Base-by-base conservation (phyloP, 2,888 invertebrate species). In the Bimastos eiseni region DNA sequence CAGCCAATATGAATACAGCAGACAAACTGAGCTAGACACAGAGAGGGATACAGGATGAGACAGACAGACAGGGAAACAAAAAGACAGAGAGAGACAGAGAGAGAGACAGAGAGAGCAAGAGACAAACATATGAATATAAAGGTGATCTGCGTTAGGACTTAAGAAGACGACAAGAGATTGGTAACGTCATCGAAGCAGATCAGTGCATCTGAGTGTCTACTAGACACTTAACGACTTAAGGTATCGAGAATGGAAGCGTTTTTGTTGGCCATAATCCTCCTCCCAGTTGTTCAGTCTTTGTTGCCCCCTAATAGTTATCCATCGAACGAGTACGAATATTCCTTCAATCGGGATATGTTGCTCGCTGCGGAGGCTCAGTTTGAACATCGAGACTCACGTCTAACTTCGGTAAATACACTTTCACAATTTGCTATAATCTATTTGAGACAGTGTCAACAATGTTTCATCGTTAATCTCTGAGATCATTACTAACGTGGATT, bases 301-400 rank as follows among this genome's bases (percentile, higher is more conserved):
- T 8, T 86, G 37, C 21, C 86, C 11, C 13, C 86, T 33, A 37
- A 36, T 36, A 86, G 86, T 34, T 86, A 86, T 86, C 86, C 86
- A 17, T 34, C 86, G n/a, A 86, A 86, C 86, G 86, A 36, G 36
- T 86, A 86, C 17, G 86, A 86, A 15, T 36, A 86, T 86, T 86
- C 86, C 11, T 86, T 36, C 34, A 86, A 86, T 36, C 34, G 86
- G 37, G 86, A 86, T 19, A 24, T 8, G 34, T 24, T 86, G 37
- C 34, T 86, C 36, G 36, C 34, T 0, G 86, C 19, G 24, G 86
- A 86, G 36, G 37, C 36, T 5, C 19, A 37, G 37, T 86, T 86
- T 24, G 86, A 86, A 86, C 34, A 86, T 13, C 86, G 86, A 17
- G 86, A 86, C 13, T 36, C 86, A 3, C 0, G 0, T 4, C 19